Conservation (phyloP, 2,113 vertebrate genomes). For the Paraplagusia blochii region DNA sequence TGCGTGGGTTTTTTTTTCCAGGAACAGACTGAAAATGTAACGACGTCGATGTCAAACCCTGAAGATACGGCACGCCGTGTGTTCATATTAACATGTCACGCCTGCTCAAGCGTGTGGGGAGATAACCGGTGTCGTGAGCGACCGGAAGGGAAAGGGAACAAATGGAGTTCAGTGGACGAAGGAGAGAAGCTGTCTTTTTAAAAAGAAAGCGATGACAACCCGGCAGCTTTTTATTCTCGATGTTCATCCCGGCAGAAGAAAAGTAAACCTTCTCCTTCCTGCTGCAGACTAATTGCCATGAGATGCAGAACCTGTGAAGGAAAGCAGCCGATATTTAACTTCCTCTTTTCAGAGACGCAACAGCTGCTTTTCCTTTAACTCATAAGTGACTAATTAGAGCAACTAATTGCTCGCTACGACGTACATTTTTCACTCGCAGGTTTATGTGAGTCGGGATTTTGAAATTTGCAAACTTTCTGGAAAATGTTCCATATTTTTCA, state of each 20-base stretch:
- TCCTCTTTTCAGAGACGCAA: too few relatives aligned
- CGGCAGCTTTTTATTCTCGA: conserved; percentile 36
- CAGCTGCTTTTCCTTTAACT: too few relatives aligned
- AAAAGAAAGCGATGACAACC: conserved; percentile 53
- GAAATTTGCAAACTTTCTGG: too few relatives aligned
- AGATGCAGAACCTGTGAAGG: conserved; percentile 11
- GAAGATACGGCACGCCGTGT: conserved; percentile 43
- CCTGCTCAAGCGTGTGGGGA: conserved; percentile 30
- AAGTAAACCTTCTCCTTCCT: conserved; percentile 28
- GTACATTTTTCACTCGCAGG: too few relatives aligned
- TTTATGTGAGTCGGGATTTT: too few relatives aligned
- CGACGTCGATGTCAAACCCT: conserved; percentile 24
- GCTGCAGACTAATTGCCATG: conserved; percentile 15
- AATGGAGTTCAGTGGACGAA: conserved; percentile 44
- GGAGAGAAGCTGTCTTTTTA: conserved; percentile 52
- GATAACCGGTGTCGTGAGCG: conserved; percentile 48
- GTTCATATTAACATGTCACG: conserved; percentile 48
- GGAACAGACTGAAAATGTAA: conserved; percentile 7
- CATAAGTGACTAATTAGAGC: conserved; percentile 17
- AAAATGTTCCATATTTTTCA: too few relatives aligned
- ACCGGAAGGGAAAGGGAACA: conserved; percentile 48
- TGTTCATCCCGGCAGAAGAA: conserved; percentile 41
- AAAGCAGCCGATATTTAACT: too few relatives aligned
- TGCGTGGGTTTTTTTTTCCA: conserved; percentile 5
- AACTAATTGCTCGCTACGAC: neutral